phyloP scores from a whole-genome alignment of 2,888 invertebrate genomes.

The Linyphia triangularis region DNA sequence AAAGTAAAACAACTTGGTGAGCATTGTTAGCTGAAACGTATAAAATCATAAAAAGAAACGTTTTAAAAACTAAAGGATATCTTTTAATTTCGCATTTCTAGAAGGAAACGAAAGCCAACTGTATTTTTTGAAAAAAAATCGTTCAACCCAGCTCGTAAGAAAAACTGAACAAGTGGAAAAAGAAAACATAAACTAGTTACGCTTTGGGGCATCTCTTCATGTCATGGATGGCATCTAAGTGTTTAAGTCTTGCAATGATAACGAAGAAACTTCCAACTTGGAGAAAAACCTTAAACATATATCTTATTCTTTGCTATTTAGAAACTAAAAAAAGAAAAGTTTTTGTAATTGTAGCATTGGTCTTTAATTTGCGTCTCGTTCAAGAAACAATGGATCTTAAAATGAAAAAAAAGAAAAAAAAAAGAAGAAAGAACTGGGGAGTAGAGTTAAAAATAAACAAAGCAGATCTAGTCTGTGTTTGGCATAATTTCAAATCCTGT shows the following conservation, averaged over 20 bases:
- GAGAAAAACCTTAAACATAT: not conserved
- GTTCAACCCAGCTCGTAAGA: no score
- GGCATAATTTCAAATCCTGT: constrained; percentile 16
- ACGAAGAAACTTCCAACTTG: not conserved
- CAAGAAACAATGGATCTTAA: not conserved
- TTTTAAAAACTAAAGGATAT: no score
- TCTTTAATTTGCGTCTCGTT: not conserved
- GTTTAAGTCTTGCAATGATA: not conserved
- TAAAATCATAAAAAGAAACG: no score
- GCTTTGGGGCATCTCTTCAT: no score
- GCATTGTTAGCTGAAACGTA: no score
- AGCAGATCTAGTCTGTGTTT: not conserved
- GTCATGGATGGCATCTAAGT: no score
- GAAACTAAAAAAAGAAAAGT: not conserved
- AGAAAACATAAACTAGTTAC: constrained; percentile 13
- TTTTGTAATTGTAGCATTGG: not conserved
- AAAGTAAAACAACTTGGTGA: no score
- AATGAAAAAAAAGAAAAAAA: not conserved
- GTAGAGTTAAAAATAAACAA: constrained; percentile 21
- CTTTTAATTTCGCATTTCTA: no score
- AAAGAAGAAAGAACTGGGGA: no score
- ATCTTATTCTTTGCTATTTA: not conserved
- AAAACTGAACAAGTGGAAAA: not conserved
- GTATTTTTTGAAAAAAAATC: no score
- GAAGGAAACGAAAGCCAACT: no score